Conservation (phyloP, 2,797 vertebrate genomes). For the Phalloptychus januarius region DNA sequence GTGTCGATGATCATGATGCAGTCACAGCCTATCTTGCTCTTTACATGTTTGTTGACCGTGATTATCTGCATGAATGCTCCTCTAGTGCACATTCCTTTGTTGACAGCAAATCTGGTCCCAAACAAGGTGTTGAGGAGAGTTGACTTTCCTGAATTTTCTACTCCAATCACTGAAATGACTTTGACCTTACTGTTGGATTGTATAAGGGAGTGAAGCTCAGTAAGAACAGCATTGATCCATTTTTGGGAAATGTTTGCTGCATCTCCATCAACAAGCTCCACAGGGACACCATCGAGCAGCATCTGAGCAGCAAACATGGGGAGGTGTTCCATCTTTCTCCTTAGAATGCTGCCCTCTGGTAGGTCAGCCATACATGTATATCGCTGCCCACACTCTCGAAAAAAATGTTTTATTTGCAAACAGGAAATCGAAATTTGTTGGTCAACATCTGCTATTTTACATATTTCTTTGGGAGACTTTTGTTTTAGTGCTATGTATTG, state of each 20-base stretch:
- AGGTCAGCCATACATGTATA: slow-evolving; percentile 58
- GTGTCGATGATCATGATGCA: slow-evolving; percentile 77
- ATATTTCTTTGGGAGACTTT: background rate
- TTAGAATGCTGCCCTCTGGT: slow-evolving; percentile 23
- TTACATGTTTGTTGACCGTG: slow-evolving; percentile 54
- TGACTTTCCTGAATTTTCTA: slow-evolving; percentile 75
- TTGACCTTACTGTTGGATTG: slow-evolving; percentile 59
- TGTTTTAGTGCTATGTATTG: slow-evolving; percentile 35
- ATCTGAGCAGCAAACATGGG: slow-evolving; percentile 66
- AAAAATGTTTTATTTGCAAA: slow-evolving; percentile 41
- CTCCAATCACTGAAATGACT: slow-evolving; percentile 71
- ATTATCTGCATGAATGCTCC: slow-evolving; percentile 79
- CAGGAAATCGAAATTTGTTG: slow-evolving; percentile 51
- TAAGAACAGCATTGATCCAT: slow-evolving; percentile 72
- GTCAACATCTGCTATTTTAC: slow-evolving; percentile 37
- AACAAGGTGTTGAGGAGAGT: slow-evolving; percentile 81
- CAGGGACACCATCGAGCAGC: slow-evolving; percentile 71
- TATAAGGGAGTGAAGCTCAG: slow-evolving; percentile 58
- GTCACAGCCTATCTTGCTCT: slow-evolving; percentile 66
- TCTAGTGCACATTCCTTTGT: slow-evolving; percentile 64
- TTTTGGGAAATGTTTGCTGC: slow-evolving; percentile 69
- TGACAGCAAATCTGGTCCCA: slow-evolving; percentile 72
- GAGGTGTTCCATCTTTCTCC: slow-evolving; percentile 55
- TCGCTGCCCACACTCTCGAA: slow-evolving; percentile 55
- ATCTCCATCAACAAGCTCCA: slow-evolving; percentile 78